Evolutionary conservation across 1,140 invertebrate species (phyloP).

Genomic region (Agrypnia vestita): DNA sequence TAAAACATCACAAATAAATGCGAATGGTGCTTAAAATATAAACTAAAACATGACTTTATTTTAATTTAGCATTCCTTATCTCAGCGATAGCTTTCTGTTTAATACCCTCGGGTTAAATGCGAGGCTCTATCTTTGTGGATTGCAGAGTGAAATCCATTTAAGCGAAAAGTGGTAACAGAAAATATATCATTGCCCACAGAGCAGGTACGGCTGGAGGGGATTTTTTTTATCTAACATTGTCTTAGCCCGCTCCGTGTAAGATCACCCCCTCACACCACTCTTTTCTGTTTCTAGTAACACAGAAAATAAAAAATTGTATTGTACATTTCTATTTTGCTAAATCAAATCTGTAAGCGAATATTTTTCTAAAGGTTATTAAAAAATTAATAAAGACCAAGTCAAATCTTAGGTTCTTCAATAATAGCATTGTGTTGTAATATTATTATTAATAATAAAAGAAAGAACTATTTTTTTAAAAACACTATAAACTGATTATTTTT

Average conservation of each 20-base stretch:
- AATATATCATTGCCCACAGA: background rate
- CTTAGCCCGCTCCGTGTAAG: constrained; percentile 8
- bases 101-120: constrained; percentile 3
- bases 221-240: constrained; percentile 8
- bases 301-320: no score
- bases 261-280: background rate
- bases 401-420: no score
- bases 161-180: constrained; percentile 9
- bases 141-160: background rate
- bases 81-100: constrained; percentile 5
- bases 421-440: no score
- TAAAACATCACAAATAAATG: background rate
- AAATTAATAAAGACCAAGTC: no score
- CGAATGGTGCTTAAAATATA: background rate
- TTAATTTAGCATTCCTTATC: constrained; percentile 22
- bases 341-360: no score
- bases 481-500: no score
- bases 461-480: no score
- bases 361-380: no score
- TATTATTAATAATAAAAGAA: no score
- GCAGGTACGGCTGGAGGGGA: constrained; percentile 10
- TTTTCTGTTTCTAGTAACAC: background rate
- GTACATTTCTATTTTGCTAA: no score
- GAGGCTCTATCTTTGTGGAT: background rate
- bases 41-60: constrained; percentile 28